These are phyloP conservation scores for Actenoides lindsayi DNA, from an alignment of 2,113 vertebrate genomes.

Conservation along the genomic window DNA sequence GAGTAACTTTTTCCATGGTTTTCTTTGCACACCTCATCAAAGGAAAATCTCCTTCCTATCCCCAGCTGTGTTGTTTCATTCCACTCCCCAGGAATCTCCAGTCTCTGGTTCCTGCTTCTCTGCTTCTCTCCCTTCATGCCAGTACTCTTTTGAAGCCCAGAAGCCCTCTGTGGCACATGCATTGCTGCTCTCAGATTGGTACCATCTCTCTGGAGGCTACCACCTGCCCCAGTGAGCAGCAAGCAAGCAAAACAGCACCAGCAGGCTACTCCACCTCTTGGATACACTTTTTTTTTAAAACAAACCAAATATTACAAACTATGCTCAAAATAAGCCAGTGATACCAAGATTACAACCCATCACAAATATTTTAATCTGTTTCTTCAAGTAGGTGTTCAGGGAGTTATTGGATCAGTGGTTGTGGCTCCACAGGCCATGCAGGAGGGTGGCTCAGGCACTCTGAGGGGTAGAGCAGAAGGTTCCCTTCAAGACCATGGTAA, in stretches of 20 bases:
- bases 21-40: background rate
- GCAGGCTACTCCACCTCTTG: background rate
- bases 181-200: background rate
- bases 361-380: background rate
- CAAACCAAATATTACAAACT: background rate
- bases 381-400: background rate
- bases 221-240: background rate
- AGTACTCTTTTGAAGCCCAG: too few relatives aligned
- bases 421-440: rapidly evolving
- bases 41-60: background rate
- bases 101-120: background rate
- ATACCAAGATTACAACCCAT: background rate
- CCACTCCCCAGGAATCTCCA: background rate
- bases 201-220: background rate
- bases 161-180: background rate
- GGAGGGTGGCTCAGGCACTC: rapidly evolving
- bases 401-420: background rate
- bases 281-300: background rate
- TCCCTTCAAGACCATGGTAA: background rate
- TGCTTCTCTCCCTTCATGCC: background rate
- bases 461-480: background rate
- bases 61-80: background rate
- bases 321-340: background rate
- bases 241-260: background rate
- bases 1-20: background rate